Evolutionary conservation across 2,888 invertebrate species (phyloP).

Genomic region (Matsumyia berberina): DNA sequence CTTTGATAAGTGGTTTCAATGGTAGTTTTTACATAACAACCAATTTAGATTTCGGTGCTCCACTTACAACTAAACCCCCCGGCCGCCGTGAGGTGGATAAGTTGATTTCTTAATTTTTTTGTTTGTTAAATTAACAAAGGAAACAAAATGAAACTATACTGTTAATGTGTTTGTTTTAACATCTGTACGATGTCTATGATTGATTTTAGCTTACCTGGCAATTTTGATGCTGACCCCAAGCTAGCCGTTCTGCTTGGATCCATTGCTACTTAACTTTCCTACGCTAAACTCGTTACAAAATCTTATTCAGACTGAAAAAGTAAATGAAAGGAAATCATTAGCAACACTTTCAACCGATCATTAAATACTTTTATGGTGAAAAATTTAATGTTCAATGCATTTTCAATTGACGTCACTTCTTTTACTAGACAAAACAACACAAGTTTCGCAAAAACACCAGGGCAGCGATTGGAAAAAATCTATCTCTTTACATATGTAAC

Average conservation of each 20-base stretch:
- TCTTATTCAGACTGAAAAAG: conserved; percentile 53
- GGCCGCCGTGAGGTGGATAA: neutral
- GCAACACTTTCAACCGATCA: conserved; percentile 5
- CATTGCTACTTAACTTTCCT: conserved; percentile 47
- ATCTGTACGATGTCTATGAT: conserved; percentile 18
- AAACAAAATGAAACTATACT: conserved; percentile 5
- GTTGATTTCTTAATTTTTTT: conserved; percentile 1
- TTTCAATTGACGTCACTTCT: conserved; percentile 63
- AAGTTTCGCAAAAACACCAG: conserved; percentile 16
- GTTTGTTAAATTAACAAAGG: conserved; percentile 12
- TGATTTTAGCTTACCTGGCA: conserved; percentile 69
- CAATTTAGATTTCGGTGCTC: neutral
- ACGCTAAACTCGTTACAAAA: conserved; percentile 19
- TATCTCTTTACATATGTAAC: neutral
- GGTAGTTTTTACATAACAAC: too few relatives aligned
- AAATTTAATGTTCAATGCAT: conserved; percentile 45
- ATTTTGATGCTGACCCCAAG: conserved; percentile 61
- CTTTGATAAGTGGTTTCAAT: too few relatives aligned
- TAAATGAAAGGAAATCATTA: conserved; percentile 41
- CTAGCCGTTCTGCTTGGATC: conserved; percentile 60
- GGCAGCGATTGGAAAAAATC: neutral
- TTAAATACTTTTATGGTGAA: conserved; percentile 11
- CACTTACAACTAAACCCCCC: neutral
- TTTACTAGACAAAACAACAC: conserved; percentile 47
- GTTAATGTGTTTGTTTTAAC: neutral